Conservation (phyloP, 2,888 invertebrate genomes). For the Malachius bipustulatus region DNA sequence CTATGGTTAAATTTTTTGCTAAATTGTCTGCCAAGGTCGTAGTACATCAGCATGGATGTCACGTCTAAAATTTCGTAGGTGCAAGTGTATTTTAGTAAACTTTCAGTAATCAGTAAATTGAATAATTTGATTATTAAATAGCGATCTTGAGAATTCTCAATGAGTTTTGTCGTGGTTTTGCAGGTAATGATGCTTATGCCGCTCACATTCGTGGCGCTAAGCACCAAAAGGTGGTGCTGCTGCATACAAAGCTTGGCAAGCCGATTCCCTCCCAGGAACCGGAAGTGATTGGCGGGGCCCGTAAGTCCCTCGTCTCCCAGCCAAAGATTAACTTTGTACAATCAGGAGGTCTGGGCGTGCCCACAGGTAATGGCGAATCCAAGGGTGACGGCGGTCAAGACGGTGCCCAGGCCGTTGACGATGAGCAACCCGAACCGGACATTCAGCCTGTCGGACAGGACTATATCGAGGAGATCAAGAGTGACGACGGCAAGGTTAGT, state of each 20-base stretch:
- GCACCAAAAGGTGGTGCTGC: constrained; percentile 93
- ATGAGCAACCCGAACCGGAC: constrained; percentile 56
- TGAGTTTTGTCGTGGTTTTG: constrained; percentile 7
- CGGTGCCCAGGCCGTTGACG: constrained; percentile 42
- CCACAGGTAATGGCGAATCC: constrained; percentile 33
- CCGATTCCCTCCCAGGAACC: constrained; percentile 95
- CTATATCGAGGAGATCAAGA: constrained; percentile 94
- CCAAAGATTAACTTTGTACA: constrained; percentile 80
- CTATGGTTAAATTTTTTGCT: too few species aligned
- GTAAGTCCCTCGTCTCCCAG: constrained; percentile 47
- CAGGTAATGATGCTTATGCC: constrained; percentile 95
- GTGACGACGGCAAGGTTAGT: constrained; percentile 73
- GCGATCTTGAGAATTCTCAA: too few species aligned
- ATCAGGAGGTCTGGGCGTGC: constrained; percentile 57
- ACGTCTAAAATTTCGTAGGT: too few species aligned
- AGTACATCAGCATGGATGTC: too few species aligned
- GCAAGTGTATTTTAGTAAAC: too few species aligned
- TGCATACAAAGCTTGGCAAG: constrained; percentile 94
- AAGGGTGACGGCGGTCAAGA: constrained; percentile 40
- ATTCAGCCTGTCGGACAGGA: constrained; percentile 91
- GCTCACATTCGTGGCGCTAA: constrained; percentile 96
- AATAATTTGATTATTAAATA: too few species aligned
- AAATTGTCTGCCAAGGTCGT: too few species aligned
- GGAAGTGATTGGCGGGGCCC: constrained; percentile 57
- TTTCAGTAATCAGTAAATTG: too few species aligned